Evolutionary conservation across 2,797 vertebrate species (phyloP), one percentile per base, ranked within the genome.

Genomic region (Pogoniulus pusillus): DNA sequence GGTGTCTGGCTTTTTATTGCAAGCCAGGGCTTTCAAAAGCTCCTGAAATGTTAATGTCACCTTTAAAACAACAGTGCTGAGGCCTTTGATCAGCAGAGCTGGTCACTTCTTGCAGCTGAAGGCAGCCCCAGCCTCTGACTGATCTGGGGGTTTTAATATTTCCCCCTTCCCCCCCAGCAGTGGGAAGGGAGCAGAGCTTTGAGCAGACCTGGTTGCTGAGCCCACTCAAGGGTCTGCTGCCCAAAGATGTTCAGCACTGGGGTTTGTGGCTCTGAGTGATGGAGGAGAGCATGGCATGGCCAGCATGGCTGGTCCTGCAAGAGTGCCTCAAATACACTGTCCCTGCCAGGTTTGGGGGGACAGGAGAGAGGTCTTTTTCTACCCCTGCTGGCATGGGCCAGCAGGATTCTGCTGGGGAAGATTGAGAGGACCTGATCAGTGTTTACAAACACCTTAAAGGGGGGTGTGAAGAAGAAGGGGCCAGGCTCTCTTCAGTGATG

Each of bases 31-130:
- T 95, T 96, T 92, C 87, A 63, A 92, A 94, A 91, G 87, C 91
- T 74, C 94, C 92, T 89, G 85, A 93, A 92, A 91, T 87, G 86
- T 82, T 89, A 86, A 93, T 87, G 83, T 89, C 81, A 85, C 92
- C 69, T 91, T 88, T 94, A 83, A 90, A 92, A 86, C 74, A 85
- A 91, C 82, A 76, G 72, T 73, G 75, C 75, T 1, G 1, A 76
- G 68, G 84, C 85, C 91, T 94, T 95, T 94, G 90, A 93, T 91
- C 87, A 95, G 83, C 57, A 75, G 74, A 71, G 29, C 71, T 2
- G 55, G 85, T 82, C 83, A 88, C 88, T 92, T 64, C 69, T 76
- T 86, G 62, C 57, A 80, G 74, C 76, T 65, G 22, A 73, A 83
- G 84, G 24, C 32, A 85, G 86, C 90, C 55, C 57, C 78, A 89